phyloP scores from a whole-genome alignment of 1,140 invertebrate species.

The Geopemphigus sp. region DNA sequence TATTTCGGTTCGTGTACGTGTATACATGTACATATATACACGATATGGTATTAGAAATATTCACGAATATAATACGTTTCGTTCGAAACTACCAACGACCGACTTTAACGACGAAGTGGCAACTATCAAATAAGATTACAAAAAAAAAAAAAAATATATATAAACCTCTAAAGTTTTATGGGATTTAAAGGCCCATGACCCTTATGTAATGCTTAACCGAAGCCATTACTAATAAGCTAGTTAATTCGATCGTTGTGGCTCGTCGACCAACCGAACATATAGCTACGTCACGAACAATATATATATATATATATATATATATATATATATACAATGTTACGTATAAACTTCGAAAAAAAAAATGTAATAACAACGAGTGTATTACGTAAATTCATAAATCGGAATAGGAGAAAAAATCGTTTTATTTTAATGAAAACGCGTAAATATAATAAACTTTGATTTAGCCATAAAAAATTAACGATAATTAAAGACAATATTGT shows the following conservation, averaged over 20 bases:
- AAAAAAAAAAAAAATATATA: background rate
- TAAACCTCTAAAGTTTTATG: background rate
- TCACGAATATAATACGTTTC: no score
- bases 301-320: no score
- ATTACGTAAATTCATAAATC: background rate
- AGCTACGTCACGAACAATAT: background rate
- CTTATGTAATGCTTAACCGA: slow-evolving; percentile 57
- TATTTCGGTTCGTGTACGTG: no score
- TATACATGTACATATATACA: no score
- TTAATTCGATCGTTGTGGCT: slow-evolving; percentile 12
- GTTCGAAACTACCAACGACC: background rate
- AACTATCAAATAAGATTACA: background rate
- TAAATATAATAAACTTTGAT: no score
- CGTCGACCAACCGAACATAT: background rate
- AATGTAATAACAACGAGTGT: background rate
- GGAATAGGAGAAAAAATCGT: background rate
- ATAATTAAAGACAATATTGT: no score
- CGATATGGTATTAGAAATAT: no score
- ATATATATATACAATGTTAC: no score
- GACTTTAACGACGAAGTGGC: background rate
- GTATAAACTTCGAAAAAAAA: background rate
- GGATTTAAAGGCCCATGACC: slow-evolving; percentile 63
- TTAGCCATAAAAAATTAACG: no score
- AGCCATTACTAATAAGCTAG: slow-evolving; percentile 41
- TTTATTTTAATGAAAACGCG: no score